Base-by-base conservation (phyloP, 2,888 invertebrate species). In the Sacculina carcini region DNA sequence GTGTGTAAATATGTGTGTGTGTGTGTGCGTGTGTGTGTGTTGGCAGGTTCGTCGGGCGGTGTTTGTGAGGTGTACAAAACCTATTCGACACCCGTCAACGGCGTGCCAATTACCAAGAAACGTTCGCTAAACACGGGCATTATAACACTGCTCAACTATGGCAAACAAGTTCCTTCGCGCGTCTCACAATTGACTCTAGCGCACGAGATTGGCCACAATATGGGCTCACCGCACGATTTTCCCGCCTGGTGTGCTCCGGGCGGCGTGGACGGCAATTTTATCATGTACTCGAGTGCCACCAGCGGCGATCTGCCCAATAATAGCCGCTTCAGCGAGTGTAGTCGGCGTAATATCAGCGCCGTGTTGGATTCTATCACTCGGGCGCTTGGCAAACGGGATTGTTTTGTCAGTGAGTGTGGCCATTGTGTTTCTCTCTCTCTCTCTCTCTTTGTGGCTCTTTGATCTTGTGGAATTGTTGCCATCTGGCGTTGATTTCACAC, bases 221-320 rank as follows among this genome's bases (percentile, higher is more conserved):
- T 98, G 67, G 96, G 98, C 53, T 90, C 90, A 54, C 92, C 92
- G 23, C 58, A 58, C 51, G 58, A 58, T 46, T 58, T 54, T 40
- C 58, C 58, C 2, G 52, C 53, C 47, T 51, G 46, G 2, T 58
- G 58, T 46, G 56, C 56, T 47, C 58, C 58, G 2, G 58, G 58
- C 9, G 57, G 56, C 86, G 92, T 1, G 89, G 90, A 76, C 57
- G 98, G 98, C 52, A 99, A 99, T 73, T 99, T 76, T 68, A 98
- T 99, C 61, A 99, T 99, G 98, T 99, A 94, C 67, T 90, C 94
- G 16, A 92, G 92, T 48, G 98, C 98, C 9, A 99, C 98, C 0
- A 89, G 89, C 56, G 98, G 98, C 49, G 94, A 96, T 70, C 76
- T 90, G 51, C 83, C 85, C 10, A 96, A 98, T 71, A 99, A 99